phyloP scores from a whole-genome alignment of 2,113 vertebrate genomes.

The Oreochromis aureus region DNA sequence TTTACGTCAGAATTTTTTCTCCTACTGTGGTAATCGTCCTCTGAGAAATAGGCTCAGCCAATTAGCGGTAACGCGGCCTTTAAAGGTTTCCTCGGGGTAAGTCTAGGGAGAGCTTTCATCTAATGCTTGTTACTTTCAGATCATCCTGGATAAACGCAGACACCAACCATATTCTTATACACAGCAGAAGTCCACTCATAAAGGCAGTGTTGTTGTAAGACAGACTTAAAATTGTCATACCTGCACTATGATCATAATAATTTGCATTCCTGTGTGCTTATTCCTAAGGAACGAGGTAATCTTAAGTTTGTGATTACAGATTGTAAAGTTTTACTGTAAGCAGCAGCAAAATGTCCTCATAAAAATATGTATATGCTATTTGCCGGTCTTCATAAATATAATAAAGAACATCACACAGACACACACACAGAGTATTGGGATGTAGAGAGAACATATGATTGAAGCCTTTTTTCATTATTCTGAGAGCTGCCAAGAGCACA shows the following conservation, averaged over 20 bases:
- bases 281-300: background rate
- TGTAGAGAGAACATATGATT: background rate
- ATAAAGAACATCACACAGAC: background rate
- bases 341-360: background rate
- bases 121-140: background rate
- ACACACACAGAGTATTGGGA: background rate
- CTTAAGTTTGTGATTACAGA: background rate
- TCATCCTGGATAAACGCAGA: background rate
- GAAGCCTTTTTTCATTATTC: conserved; percentile 8
- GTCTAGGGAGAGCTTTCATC: background rate
- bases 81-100: background rate
- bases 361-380: background rate
- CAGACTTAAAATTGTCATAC: background rate
- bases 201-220: background rate
- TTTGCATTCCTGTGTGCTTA: background rate
- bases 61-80: background rate
- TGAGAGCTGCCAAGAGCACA: background rate
- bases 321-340: background rate
- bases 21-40: background rate
- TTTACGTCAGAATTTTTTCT: background rate
- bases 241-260: background rate
- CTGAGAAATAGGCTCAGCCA: background rate
- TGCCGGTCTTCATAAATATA: background rate
- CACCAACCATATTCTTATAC: background rate
- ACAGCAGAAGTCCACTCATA: background rate